These are phyloP conservation scores for Diorhabda elongata DNA, from an alignment of 1,140 invertebrate genomes.

Conservation along the genomic window DNA sequence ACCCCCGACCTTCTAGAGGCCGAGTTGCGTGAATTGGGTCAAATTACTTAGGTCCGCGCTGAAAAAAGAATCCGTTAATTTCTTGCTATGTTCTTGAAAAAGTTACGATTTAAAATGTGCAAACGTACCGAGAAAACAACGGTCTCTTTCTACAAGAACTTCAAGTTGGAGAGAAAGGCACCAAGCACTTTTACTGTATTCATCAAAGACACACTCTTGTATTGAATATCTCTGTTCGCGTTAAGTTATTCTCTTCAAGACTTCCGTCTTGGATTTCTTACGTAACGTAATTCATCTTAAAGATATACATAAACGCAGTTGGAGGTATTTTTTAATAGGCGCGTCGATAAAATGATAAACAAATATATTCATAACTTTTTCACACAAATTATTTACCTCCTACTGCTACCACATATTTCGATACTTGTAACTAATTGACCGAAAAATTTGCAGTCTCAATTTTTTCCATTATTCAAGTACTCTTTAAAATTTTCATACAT, in stretches of 20 bases:
- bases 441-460: too few species aligned
- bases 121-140: slow-evolving; percentile 1
- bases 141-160: not conserved
- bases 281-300: not conserved
- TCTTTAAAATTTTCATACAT: too few species aligned
- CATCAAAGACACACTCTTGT: not conserved
- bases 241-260: not conserved
- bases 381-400: too few species aligned
- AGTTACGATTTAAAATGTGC: slow-evolving; percentile 2
- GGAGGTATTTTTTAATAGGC: not conserved
- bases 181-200: not conserved
- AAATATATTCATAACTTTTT: too few species aligned
- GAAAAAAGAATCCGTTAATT: not conserved
- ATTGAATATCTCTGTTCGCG: not conserved
- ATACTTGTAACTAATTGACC: too few species aligned
- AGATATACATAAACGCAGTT: not conserved
- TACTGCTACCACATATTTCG: too few species aligned
- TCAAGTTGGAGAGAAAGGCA: not conserved
- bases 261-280: not conserved
- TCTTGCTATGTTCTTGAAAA: not conserved
- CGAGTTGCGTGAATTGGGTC: too few species aligned
- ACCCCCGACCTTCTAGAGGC: too few species aligned
- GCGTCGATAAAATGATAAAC: too few species aligned
- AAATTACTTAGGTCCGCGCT: too few species aligned
- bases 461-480: too few species aligned